A percentile compares a stretch with the other conserved stretches of the same genome.
Conservation (phyloP, 2,113 vertebrate genomes). For the Malurus cyaneus region DNA sequence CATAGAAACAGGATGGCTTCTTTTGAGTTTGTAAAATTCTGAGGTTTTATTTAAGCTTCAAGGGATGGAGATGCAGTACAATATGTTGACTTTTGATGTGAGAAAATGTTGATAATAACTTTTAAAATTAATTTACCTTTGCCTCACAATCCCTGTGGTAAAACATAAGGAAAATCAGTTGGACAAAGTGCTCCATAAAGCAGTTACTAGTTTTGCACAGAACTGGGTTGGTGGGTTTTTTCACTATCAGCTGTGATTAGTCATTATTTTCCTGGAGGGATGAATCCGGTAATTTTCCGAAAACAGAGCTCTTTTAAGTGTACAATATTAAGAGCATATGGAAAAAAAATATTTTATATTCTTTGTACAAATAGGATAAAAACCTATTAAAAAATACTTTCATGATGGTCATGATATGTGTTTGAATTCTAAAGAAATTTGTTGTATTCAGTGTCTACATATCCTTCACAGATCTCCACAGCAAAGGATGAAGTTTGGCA, state of each 20-base stretch:
- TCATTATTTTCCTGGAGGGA: not conserved
- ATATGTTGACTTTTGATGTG: not conserved
- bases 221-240: not conserved
- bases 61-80: not conserved
- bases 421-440: not conserved
- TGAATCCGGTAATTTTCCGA: not conserved
- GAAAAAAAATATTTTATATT: not conserved
- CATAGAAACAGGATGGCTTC: not conserved
- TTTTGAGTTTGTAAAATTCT: not conserved
- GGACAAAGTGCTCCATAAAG: not conserved
- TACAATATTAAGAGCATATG: not conserved
- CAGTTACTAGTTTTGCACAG: not conserved
- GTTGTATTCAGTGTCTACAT: no score
- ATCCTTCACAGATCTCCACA: no score
- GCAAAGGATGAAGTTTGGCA: no score
- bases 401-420: rapidly evolving
- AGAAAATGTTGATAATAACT: not conserved
- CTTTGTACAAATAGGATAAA: not conserved
- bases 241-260: not conserved
- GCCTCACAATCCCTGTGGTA: not conserved
- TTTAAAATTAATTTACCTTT: not conserved
- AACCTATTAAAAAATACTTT: not conserved
- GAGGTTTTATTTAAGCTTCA: not conserved
- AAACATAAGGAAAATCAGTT: not conserved
- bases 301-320: not conserved